These are phyloP conservation scores for Ciconia stormi DNA, from an alignment of 2,113 vertebrate genomes.

Conservation along the genomic window DNA sequence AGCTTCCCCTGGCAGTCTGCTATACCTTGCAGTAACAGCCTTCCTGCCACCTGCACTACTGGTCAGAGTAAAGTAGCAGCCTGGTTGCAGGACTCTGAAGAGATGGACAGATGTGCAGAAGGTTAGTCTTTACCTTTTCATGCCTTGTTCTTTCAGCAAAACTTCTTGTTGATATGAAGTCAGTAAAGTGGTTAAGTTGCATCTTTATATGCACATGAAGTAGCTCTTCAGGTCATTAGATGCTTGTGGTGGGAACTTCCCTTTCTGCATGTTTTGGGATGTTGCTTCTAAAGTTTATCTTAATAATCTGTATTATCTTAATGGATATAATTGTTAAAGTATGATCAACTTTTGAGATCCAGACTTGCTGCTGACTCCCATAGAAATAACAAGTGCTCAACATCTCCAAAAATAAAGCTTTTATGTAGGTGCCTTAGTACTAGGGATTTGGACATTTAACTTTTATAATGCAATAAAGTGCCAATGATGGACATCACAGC, in stretches of 20 bases:
- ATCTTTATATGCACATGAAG: background rate
- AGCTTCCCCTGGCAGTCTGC: constrained; percentile 81
- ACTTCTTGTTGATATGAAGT: background rate
- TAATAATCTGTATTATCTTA: background rate
- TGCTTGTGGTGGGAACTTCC: background rate
- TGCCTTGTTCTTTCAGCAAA: background rate
- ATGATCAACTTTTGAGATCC: background rate
- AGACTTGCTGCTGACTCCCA: background rate
- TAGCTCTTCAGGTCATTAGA: background rate
- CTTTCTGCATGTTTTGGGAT: background rate
- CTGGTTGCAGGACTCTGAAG: constrained; percentile 96
- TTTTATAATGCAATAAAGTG: background rate
- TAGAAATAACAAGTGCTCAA: background rate
- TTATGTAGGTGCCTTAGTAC: background rate
- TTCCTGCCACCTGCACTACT: constrained; percentile 90
- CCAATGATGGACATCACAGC: background rate
- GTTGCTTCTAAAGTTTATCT: background rate
- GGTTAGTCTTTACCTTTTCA: constrained; percentile 74
- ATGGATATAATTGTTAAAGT: background rate
- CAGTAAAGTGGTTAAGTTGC: background rate
- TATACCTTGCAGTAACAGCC: constrained; percentile 83
- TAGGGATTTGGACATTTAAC: background rate
- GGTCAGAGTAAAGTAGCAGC: constrained; percentile 96
- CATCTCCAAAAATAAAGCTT: background rate
- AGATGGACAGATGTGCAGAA: constrained; percentile 98